phyloP scores from a whole-genome alignment of 2,113 vertebrate species.

The Zingel zingel region DNA sequence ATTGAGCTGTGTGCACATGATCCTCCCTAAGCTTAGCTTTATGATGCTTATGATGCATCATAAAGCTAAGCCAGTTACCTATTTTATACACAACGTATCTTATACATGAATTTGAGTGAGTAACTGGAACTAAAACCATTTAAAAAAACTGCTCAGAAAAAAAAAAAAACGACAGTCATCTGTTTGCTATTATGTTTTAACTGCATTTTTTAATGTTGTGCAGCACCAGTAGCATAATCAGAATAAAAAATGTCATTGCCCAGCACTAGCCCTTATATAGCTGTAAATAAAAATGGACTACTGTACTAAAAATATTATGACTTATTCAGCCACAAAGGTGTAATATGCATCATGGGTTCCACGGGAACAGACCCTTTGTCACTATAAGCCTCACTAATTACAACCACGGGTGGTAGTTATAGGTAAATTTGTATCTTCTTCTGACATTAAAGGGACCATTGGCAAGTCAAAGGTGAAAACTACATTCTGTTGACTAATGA shows the following conservation, averaged over 20 bases:
- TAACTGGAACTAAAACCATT: not conserved
- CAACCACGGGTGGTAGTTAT: conserved; percentile 51
- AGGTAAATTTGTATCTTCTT: conserved; percentile 47
- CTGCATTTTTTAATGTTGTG: not conserved
- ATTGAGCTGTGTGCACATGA: conserved; percentile 44
- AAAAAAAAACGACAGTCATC: not conserved
- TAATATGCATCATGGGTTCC: conserved; percentile 59
- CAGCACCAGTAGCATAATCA: not conserved
- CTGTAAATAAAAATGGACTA: conserved; percentile 41
- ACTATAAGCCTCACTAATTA: conserved; percentile 58
- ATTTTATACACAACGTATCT: conserved; percentile 16
- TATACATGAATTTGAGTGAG: conserved; percentile 35
- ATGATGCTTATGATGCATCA: conserved; percentile 41
- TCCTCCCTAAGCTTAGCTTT: conserved; percentile 49
- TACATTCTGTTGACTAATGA: conserved; percentile 47
- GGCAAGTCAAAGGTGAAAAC: conserved; percentile 66
- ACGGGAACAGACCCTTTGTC: conserved; percentile 43
- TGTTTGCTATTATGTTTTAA: not conserved
- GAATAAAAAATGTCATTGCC: conserved; percentile 49
- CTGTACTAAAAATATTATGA: conserved; percentile 20
- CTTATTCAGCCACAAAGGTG: conserved; percentile 41
- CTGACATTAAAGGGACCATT: conserved; percentile 54
- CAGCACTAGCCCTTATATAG: conserved; percentile 66
- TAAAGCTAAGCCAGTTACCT: conserved; percentile 38
- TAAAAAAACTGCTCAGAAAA: not conserved